Percentiles rank a stretch among this genome's conserved stretches.
Evolutionary conservation across 2,113 vertebrate genomes (phyloP).

Genomic region (Pleuronectes platessa): DNA sequence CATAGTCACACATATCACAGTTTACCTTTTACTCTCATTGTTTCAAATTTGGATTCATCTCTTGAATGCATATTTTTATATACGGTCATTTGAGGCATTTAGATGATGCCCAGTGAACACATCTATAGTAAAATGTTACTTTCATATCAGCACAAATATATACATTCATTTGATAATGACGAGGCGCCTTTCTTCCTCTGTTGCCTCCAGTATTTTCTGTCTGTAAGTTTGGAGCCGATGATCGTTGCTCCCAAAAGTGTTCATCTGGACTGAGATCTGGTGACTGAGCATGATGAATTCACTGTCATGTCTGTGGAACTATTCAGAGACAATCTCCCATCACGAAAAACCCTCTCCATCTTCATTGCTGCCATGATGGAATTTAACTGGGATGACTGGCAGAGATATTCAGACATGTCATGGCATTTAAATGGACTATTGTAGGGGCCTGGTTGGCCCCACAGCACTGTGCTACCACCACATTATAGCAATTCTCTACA

Average conservation of each 20-base stretch:
- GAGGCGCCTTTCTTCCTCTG: not conserved
- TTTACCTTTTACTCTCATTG: not conserved
- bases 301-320: not conserved
- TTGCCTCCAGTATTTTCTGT: not conserved
- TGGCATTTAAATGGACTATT: not conserved
- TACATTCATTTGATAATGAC: conserved; percentile 4
- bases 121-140: no score
- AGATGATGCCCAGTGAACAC: not conserved
- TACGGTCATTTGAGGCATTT: not conserved
- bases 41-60: conserved; percentile 3
- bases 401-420: not conserved
- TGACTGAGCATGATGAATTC: not conserved
- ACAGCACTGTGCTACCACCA: not conserved
- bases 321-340: not conserved
- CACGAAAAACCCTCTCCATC: not conserved
- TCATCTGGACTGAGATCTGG: conserved; percentile 25
- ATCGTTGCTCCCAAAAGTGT: conserved; percentile 11
- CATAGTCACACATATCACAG: not conserved
- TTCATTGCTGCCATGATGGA: not conserved
- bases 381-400: not conserved
- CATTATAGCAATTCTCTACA: not conserved
- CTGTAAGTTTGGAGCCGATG: conserved; percentile 7
- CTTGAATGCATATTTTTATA: not conserved
- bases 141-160: not conserved
- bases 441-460: not conserved